Evolutionary conservation across 2,113 vertebrate species (phyloP), one percentile per base, ranked within the genome.

Genomic region (Peromyscus californicus): DNA sequence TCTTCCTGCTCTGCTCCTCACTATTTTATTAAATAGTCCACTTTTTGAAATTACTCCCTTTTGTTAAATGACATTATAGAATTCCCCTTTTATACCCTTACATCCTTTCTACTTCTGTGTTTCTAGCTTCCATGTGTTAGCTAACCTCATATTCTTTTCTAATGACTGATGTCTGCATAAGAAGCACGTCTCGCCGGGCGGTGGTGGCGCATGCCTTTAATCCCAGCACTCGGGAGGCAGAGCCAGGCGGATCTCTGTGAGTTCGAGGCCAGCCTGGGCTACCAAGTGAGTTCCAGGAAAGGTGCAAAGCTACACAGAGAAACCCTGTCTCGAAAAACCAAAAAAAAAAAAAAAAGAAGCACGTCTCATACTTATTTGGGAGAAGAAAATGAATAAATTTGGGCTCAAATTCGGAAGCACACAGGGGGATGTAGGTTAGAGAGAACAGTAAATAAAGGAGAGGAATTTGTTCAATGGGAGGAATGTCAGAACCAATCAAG

Each of bases 391-490:
- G 17, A 54, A n/a, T 45, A 39, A 0, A 29, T 63, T 48, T 85
- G 82, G 39, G 67, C 42, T 48, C 31, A 11, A 36, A 65, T 61
- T 76, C n/a, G 9, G n/a, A 76, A 39, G 54, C 54, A 42, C 39
- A 63, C 4, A 22, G 70, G 51, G 63, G 10, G 83, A 11, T 59
- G n/a, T 45, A 51, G 36, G 72, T 48, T 36, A 15, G 31, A 31
- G 59, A 93, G 61, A 63, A 74, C 85, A 22, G 22, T 13, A 16
- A 67, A 67, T 51, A 57, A 76, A 24, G 91, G 82, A 26, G 39
- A 93, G 42, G 87, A 83, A 83, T 92, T 92, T 78, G 45, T 91
- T 54, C 33, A 80, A 21, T 29, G 48, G 88, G 67, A 84, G 54
- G 91, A 42, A 78, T 22, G 36, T 89, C 45, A 67, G 39, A 33